A percentile compares a stretch with the other conserved stretches of the same genome.
Conservation (phyloP, 2,797 vertebrate genomes). For the Hybognathus amarus region DNA sequence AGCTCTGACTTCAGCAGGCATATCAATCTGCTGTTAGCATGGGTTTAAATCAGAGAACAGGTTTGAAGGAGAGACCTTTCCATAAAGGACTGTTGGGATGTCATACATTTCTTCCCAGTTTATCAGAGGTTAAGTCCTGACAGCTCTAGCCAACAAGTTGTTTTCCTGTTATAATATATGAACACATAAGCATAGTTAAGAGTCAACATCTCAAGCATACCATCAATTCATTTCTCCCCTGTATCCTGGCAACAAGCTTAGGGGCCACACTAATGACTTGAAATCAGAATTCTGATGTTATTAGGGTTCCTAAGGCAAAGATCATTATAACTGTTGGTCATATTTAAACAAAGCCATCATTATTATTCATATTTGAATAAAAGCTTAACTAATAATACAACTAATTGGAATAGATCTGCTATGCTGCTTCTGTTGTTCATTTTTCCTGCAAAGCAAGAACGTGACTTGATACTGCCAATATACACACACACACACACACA, state of each 20-base stretch:
- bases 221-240: slow-evolving; percentile 66
- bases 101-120: neutral
- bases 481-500: neutral
- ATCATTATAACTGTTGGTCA: neutral
- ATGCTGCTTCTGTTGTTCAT: too few relatives aligned
- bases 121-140: neutral
- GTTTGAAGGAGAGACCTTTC: slow-evolving; percentile 1
- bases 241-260: slow-evolving; percentile 79
- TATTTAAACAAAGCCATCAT: neutral
- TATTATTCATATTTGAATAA: neutral
- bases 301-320: neutral
- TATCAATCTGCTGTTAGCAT: slow-evolving; percentile 10
- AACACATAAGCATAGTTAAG: slow-evolving; percentile 67
- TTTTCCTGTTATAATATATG: slow-evolving; percentile 37
- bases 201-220: slow-evolving; percentile 70
- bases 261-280: slow-evolving; percentile 61
- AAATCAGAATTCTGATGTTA: slow-evolving; percentile 24
- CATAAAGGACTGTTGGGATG: neutral
- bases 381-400: neutral
- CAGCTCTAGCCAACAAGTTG: slow-evolving; percentile 6
- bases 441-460: too few relatives aligned
- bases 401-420: too few relatives aligned
- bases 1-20: slow-evolving; percentile 24
- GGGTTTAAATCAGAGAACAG: neutral
- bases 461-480: too few relatives aligned